phyloP scores from a whole-genome alignment of 1,140 invertebrate species.

The Trinorchestia longiramus region DNA sequence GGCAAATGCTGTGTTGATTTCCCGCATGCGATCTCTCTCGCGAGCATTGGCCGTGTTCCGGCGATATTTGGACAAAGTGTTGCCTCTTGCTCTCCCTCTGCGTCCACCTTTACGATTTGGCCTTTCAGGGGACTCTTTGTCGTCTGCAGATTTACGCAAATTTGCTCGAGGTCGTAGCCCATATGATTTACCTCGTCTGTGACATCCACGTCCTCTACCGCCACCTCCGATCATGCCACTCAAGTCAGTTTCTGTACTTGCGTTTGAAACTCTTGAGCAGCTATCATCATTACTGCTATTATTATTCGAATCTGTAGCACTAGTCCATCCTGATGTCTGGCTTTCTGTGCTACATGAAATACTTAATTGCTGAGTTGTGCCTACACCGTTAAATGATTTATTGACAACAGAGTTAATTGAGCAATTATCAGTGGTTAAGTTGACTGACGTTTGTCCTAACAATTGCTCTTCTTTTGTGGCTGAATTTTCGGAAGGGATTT shows the following conservation, averaged over 20 bases:
- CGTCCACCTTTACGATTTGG: not conserved
- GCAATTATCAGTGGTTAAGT: not conserved
- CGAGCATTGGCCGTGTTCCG: slow-evolving; percentile 89
- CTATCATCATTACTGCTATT: slow-evolving; percentile 5
- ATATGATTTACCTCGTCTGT: slow-evolving; percentile 16
- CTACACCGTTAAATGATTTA: not conserved
- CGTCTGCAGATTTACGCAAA: slow-evolving; percentile 21
- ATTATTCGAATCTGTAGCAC: slow-evolving; percentile 3
- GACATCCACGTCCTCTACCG: not conserved
- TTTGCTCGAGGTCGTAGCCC: slow-evolving; percentile 53
- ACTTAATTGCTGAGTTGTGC: not conserved
- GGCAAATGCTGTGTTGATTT: slow-evolving; percentile 87
- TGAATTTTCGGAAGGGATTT: not conserved
- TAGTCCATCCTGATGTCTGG: not conserved
- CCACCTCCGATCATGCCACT: not conserved
- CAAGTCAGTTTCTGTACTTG: not conserved
- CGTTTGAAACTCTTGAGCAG: not conserved
- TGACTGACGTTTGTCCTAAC: not conserved
- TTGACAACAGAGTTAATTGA: not conserved
- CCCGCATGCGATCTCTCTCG: slow-evolving; percentile 85
- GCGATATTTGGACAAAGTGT: slow-evolving; percentile 77
- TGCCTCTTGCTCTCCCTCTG: slow-evolving; percentile 28
- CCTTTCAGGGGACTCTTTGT: slow-evolving; percentile 45
- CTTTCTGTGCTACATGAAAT: not conserved
- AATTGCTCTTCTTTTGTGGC: not conserved